These are phyloP conservation scores for Fragum sueziense DNA, from an alignment of 2,888 invertebrate species.

Conservation along the genomic window DNA sequence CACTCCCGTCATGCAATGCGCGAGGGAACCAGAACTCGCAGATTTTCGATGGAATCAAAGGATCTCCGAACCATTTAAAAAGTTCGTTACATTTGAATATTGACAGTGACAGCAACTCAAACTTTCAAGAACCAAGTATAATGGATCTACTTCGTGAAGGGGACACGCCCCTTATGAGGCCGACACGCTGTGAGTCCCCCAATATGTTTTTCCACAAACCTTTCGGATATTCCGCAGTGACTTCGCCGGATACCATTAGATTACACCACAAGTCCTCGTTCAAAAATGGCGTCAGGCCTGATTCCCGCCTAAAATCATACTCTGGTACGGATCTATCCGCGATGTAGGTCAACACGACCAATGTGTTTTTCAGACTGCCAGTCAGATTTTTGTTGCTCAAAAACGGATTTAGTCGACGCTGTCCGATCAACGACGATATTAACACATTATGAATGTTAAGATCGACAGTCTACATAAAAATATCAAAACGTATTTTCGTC, in stretches of 20 bases:
- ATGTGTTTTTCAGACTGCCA: not conserved
- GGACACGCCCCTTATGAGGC: slow-evolving; percentile 30
- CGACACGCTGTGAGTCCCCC: slow-evolving; percentile 40
- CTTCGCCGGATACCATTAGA: not conserved
- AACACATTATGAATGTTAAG: not conserved
- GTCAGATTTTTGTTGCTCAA: not conserved
- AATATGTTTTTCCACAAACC: slow-evolving; percentile 23
- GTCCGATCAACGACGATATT: not conserved
- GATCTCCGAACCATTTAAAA: slow-evolving; percentile 11
- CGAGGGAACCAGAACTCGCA: slow-evolving; percentile 14
- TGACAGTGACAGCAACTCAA: slow-evolving; percentile 38
- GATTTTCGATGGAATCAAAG: slow-evolving; percentile 19
- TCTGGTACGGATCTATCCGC: slow-evolving; percentile 5
- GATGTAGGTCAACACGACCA: not conserved
- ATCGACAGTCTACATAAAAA: not conserved
- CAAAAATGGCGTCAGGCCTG: slow-evolving; percentile 14
- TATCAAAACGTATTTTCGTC: not conserved
- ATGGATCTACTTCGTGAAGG: slow-evolving; percentile 58
- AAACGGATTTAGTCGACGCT: not conserved
- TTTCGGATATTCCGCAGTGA: not conserved
- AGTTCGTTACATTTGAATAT: slow-evolving; percentile 8
- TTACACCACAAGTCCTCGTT: slow-evolving; percentile 6
- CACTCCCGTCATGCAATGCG: slow-evolving; percentile 10
- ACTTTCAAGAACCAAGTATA: slow-evolving; percentile 49
- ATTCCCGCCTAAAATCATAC: slow-evolving; percentile 4